Percentiles rank a stretch among this genome's conserved stretches.
Conservation (phyloP, 2,888 invertebrate species). For the Folsomia candida region DNA sequence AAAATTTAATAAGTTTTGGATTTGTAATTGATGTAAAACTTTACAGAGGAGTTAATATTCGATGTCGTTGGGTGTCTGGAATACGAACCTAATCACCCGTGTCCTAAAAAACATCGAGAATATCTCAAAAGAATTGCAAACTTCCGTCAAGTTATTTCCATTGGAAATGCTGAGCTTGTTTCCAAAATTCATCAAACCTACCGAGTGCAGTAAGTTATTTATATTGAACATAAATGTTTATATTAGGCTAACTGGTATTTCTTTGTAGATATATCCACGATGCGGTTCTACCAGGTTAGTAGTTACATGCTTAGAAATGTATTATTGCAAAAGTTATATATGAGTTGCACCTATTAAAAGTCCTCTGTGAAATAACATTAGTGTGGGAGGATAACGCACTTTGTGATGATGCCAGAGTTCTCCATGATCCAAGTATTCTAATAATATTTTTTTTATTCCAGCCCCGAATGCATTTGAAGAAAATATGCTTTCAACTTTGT, state of each 20-base stretch:
- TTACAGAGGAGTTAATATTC: constrained; percentile 80
- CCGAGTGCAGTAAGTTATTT: constrained; percentile 70
- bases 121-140: constrained; percentile 89
- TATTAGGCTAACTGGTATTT: no score
- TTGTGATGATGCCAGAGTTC: no score
- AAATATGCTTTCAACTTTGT: constrained; percentile 93
- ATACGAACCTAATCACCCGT: constrained; percentile 83
- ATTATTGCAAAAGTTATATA: no score
- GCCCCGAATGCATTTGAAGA: constrained; percentile 96
- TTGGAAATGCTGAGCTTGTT: constrained; percentile 87
- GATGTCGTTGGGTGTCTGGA: constrained; percentile 98
- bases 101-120: constrained; percentile 90
- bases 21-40: constrained; percentile 20
- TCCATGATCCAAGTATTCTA: no score
- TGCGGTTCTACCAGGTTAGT: constrained; percentile 97
- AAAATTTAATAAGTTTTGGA: neutral
- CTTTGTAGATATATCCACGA: constrained; percentile 80
- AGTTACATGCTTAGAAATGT: no score
- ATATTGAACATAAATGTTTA: no score
- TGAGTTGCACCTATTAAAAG: no score
- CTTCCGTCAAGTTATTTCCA: constrained; percentile 90
- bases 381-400: no score
- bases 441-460: no score
- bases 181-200: constrained; percentile 99
- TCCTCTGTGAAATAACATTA: no score